phyloP scores from a whole-genome alignment of 2,797 vertebrate species.

The Sebastes melanostomus region DNA sequence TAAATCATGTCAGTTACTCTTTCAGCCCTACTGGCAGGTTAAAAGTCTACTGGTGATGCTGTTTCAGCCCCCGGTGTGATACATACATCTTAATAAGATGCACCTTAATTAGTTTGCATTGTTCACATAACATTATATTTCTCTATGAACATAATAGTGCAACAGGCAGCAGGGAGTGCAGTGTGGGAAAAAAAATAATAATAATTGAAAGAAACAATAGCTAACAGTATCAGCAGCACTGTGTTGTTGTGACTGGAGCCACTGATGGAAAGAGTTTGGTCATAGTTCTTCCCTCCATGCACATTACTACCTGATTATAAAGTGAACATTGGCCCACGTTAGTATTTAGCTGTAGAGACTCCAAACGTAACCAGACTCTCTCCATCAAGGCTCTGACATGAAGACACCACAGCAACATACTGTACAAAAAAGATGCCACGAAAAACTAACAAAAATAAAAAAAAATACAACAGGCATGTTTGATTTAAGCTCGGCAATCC shows the following conservation, averaged over 20 bases:
- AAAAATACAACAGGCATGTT: slow-evolving; percentile 29
- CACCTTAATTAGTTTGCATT: background rate
- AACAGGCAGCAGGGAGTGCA: slow-evolving; percentile 28
- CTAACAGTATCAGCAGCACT: slow-evolving; percentile 19
- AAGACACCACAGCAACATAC: slow-evolving; percentile 46
- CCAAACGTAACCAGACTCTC: slow-evolving; percentile 54
- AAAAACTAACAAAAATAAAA: background rate
- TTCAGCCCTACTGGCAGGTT: background rate
- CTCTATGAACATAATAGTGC: slow-evolving; percentile 11
- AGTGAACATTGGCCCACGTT: background rate
- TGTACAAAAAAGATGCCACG: slow-evolving; percentile 30
- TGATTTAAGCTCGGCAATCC: slow-evolving; percentile 24
- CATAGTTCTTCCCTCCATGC: background rate
- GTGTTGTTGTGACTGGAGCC: slow-evolving; percentile 41
- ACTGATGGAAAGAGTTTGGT: slow-evolving; percentile 63
- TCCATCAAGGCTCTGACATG: slow-evolving; percentile 49
- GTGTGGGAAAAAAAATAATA: slow-evolving; percentile 15
- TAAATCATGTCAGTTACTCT: background rate
- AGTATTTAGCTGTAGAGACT: background rate
- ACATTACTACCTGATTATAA: background rate
- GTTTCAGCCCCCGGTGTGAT: background rate
- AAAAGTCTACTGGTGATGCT: background rate
- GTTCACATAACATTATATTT: slow-evolving; percentile 1
- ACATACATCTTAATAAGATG: slow-evolving; percentile 4
- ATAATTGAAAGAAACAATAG: background rate